Conservation (phyloP, 2,888 invertebrate species). For the Scaptomyza caliginosa region DNA sequence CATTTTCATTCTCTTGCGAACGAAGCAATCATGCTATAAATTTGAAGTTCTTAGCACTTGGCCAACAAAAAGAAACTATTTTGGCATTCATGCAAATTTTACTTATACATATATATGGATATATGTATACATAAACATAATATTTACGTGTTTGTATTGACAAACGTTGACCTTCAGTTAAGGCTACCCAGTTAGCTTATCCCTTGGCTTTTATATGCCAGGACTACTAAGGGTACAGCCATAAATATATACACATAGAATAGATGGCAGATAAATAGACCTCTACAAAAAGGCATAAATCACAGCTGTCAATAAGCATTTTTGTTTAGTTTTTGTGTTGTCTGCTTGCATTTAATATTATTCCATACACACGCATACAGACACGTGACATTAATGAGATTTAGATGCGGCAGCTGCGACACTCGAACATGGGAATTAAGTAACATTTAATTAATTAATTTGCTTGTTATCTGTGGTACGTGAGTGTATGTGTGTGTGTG, state of each 20-base stretch:
- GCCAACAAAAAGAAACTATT: constrained; percentile 10
- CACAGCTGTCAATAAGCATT: constrained; percentile 65
- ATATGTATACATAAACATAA: not conserved
- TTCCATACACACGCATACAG: constrained; percentile 18
- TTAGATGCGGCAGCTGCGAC: constrained; percentile 71
- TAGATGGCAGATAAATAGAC: not conserved
- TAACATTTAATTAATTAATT: constrained; percentile 75
- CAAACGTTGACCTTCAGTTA: constrained; percentile 14
- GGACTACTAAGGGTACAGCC: constrained; percentile 3
- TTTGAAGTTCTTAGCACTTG: constrained; percentile 13
- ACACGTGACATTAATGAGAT: constrained; percentile 69
- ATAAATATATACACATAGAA: not conserved
- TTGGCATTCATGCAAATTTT: constrained; percentile 52
- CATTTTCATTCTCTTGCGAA: constrained; percentile 9
- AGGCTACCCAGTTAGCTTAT: constrained; percentile 3
- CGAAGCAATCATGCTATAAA: constrained; percentile 3
- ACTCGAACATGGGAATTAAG: constrained; percentile 49
- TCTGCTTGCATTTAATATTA: constrained; percentile 21
- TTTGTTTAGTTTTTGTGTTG: constrained; percentile 15
- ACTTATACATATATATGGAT: not conserved
- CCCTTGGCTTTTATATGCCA: not conserved
- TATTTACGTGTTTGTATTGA: constrained; percentile 3
- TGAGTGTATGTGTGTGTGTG: constrained; percentile 29
- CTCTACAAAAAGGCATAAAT: constrained; percentile 49
- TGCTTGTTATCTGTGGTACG: constrained; percentile 53